A percentile compares a stretch with the other conserved stretches of the same genome.
These are phyloP conservation scores for Ferdinandea cuprea DNA, from an alignment of 2,888 invertebrate genomes.

Conservation along the genomic window DNA sequence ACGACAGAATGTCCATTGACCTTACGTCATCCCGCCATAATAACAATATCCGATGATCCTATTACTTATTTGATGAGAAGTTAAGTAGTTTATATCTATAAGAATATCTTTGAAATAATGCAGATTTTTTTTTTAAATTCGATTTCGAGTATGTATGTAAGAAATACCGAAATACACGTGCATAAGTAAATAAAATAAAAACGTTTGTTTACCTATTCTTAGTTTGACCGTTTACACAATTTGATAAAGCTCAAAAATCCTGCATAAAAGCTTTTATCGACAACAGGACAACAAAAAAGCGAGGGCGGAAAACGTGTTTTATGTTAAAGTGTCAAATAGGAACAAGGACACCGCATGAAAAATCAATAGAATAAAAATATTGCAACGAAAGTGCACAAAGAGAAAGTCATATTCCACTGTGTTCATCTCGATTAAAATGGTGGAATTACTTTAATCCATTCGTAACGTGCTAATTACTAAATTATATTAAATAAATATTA, in stretches of 20 bases:
- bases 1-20: too few relatives aligned
- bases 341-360: slow-evolving; percentile 80
- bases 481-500: background rate
- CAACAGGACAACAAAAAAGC: slow-evolving; percentile 16
- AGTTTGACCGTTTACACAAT: too few relatives aligned
- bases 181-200: too few relatives aligned
- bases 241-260: background rate
- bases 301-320: slow-evolving; percentile 52
- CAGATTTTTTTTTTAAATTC: too few relatives aligned
- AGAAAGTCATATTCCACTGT: slow-evolving; percentile 36
- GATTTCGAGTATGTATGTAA: too few relatives aligned
- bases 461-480: background rate
- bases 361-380: slow-evolving; percentile 79
- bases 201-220: too few relatives aligned
- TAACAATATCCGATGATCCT: too few relatives aligned
- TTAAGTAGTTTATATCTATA: too few relatives aligned
- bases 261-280: slow-evolving; percentile 17
- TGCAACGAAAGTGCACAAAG: slow-evolving; percentile 59
- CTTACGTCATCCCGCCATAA: too few relatives aligned
- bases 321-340: slow-evolving; percentile 76
- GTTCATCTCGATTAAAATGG: slow-evolving; percentile 11
- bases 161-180: too few relatives aligned
- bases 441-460: background rate
- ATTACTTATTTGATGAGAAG: too few relatives aligned
- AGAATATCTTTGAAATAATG: too few relatives aligned